Conservation (phyloP, 2,888 invertebrate species). For the Eupithecia tripunctaria region DNA sequence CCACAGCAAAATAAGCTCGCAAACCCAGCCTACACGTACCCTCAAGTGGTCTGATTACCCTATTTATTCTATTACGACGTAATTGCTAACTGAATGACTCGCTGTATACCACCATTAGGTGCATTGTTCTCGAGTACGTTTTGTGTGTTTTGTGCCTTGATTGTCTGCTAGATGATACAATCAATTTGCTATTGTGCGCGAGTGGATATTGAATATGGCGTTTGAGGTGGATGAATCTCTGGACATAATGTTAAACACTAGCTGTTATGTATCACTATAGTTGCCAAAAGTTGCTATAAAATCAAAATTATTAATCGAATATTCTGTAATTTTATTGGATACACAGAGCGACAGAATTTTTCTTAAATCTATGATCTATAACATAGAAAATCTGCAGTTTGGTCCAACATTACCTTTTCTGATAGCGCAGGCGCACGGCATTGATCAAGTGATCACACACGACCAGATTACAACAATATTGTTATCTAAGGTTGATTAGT, state of each 20-base stretch:
- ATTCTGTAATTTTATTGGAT: neutral
- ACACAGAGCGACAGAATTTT: no score
- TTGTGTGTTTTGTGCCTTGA: slow-evolving; percentile 15
- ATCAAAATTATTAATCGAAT: neutral
- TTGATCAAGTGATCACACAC: no score
- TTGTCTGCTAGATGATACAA: slow-evolving; percentile 32
- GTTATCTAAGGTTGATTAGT: no score
- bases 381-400: no score
- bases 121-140: slow-evolving; percentile 19
- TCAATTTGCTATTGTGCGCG: slow-evolving; percentile 29
- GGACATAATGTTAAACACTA: neutral
- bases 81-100: slow-evolving; percentile 78
- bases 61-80: slow-evolving; percentile 82
- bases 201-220: slow-evolving; percentile 4
- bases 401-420: no score
- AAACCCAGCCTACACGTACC: slow-evolving; percentile 6
- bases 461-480: no score
- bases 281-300: neutral
- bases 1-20: slow-evolving; percentile 17
- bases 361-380: no score
- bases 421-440: no score
- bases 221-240: slow-evolving; percentile 4
- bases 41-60: slow-evolving; percentile 80
- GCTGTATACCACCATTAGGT: slow-evolving; percentile 68
- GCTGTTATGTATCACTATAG: neutral